Evolutionary conservation across 2,797 vertebrate species (phyloP).

Genomic region (Sternotherus odoratus): DNA sequence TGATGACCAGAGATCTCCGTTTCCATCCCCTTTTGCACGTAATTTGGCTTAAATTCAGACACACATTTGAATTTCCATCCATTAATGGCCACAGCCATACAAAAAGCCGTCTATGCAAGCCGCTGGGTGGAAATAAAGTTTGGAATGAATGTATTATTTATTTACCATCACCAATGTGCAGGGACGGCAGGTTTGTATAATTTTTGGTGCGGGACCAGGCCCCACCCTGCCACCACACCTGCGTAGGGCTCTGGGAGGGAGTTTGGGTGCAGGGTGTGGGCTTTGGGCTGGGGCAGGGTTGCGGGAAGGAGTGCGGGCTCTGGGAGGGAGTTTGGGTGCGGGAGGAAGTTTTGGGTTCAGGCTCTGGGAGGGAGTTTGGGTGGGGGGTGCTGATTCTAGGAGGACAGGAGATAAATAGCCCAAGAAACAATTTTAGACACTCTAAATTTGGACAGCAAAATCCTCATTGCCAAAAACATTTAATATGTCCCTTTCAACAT

Average conservation of each 20-base stretch:
- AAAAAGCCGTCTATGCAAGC: neutral
- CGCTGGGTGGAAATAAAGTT: neutral
- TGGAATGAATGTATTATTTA: neutral
- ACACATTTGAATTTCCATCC: rapidly evolving
- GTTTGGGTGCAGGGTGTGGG: no score
- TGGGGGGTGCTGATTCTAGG: no score
- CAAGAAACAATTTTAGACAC: neutral
- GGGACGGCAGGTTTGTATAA: no score
- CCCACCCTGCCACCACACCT: no score
- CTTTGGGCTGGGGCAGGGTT: no score
- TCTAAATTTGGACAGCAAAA: slow-evolving; percentile 3
- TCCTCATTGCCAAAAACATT: neutral
- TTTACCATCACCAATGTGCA: neutral
- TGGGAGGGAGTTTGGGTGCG: no score
- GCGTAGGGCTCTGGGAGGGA: no score
- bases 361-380: no score
- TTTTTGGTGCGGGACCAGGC: no score
- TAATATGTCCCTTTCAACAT: slow-evolving; percentile 51
- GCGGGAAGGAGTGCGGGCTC: no score
- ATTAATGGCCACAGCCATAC: rapidly evolving
- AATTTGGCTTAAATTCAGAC: neutral
- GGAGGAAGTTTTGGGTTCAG: no score
- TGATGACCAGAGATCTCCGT: neutral
- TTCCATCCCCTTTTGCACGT: neutral
- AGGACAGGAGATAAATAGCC: neutral